Base-by-base conservation (phyloP, 2,797 vertebrate species). In the Limnodromus scolopaceus region DNA sequence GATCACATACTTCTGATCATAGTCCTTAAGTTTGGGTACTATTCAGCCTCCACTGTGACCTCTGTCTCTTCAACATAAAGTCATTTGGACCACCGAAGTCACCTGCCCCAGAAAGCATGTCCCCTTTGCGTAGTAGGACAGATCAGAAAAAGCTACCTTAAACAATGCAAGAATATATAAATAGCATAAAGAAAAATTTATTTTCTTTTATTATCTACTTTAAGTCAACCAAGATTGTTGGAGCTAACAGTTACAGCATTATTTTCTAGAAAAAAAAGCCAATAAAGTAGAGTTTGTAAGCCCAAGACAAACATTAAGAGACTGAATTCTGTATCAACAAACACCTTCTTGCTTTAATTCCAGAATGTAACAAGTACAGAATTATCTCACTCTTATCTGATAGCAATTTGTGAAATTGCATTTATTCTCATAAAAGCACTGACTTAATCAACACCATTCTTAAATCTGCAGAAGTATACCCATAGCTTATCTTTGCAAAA, bases 381-480 rank as follows among this genome's bases (percentile, higher is more conserved):
- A 34, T 82, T 76, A 36, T 16, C 30, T 87, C 79, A 81, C 32
- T 22, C 38, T 80, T 58, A 80, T 51, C 61, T 9, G 27, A 69
- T 4, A 65, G 36, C 27, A 97, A 95, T 96, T 96, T 95, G 34
- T 92, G 77, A 93, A 93, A 94, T 68, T 81, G 58, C 30, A 25
- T 84, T 91, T 92, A 53, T 94, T 96, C 63, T 92, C 80, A 89
- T 94, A 92, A 93, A 74, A 84, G 12, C 66, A 60, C 48, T 91
- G 71, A 93, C 91, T 96, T 70, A 85, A 97, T 92, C 84, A 88
- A 71, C 72, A 86, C 8, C 25, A 89, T 87, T 83, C 80, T 93
- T 41, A 84, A 51, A 57, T 24, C 36, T 61, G 69, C 72, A 72
- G 43, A 79, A 96, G 23, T 68, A 20, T 9, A 87, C 5, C 34